phyloP scores from a whole-genome alignment of 2,888 invertebrate species.

The Drosophila dives region DNA sequence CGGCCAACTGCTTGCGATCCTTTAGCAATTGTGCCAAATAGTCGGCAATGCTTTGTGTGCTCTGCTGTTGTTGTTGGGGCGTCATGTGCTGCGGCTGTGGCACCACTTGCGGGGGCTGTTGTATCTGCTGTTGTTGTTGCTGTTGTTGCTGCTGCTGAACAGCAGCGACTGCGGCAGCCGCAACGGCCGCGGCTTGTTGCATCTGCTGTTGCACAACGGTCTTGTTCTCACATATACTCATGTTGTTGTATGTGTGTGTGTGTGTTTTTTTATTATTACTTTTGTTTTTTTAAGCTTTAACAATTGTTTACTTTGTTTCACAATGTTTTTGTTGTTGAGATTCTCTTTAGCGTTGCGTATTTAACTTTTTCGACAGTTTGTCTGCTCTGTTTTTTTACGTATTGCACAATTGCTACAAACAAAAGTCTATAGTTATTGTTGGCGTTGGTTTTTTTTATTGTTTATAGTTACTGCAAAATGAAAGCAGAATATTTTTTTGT shows the following conservation, averaged over 20 bases:
- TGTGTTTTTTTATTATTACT: constrained; percentile 17
- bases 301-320: constrained; percentile 60
- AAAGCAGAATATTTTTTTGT: constrained; percentile 46
- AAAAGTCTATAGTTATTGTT: constrained; percentile 41
- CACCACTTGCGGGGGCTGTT: constrained; percentile 69
- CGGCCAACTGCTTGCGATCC: constrained; percentile 99
- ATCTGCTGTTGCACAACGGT: constrained; percentile 80
- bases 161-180: constrained; percentile 67
- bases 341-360: constrained; percentile 53
- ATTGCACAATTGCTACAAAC: constrained; percentile 70
- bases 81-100: constrained; percentile 68
- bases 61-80: constrained; percentile 86
- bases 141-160: constrained; percentile 52
- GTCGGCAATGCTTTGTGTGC: constrained; percentile 99
- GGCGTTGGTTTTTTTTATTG: constrained; percentile 33
- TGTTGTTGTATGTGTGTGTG: constrained; percentile 29
- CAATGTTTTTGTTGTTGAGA: constrained; percentile 47
- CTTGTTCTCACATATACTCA: constrained; percentile 85
- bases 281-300: constrained; percentile 50
- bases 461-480: constrained; percentile 53
- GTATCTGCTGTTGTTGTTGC: constrained; percentile 51
- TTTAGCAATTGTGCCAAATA: constrained; percentile 99
- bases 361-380: constrained; percentile 51
- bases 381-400: constrained; percentile 49
- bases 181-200: constrained; percentile 73